Conservation (phyloP, 1,140 invertebrate genomes). For the Arctopsyche grandis region DNA sequence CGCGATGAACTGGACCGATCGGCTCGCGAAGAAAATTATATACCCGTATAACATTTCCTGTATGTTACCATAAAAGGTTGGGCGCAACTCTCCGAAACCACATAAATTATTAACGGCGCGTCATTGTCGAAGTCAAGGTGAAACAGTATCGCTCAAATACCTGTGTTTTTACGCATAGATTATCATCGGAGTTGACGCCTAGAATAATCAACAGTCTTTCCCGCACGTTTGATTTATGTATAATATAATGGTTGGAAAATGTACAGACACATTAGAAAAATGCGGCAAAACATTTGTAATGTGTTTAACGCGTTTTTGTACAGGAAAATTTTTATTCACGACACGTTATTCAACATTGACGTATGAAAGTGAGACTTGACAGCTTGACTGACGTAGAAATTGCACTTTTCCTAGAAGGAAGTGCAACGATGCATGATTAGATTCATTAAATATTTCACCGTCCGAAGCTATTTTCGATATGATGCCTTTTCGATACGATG, state of each 20-base stretch:
- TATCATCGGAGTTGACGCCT: too few relatives aligned
- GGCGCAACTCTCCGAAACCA: conserved; percentile 15
- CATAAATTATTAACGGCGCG: conserved; percentile 21
- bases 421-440: neutral
- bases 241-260: too few relatives aligned
- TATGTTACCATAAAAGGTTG: conserved; percentile 26
- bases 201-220: too few relatives aligned
- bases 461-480: neutral
- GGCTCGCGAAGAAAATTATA: too few relatives aligned
- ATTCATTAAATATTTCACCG: neutral
- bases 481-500: neutral
- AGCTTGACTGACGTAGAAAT: conserved; percentile 15
- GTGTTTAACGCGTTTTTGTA: too few relatives aligned
- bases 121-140: conserved; percentile 5
- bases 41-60: too few relatives aligned
- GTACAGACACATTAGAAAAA: too few relatives aligned
- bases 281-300: too few relatives aligned
- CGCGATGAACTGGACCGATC: too few relatives aligned
- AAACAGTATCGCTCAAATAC: conserved; percentile 5
- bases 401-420: neutral
- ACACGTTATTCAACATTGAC: neutral
- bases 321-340: too few relatives aligned
- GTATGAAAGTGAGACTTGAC: conserved; percentile 9
- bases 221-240: too few relatives aligned
- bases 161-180: neutral